Percentiles rank a stretch among this genome's conserved stretches.
These are phyloP conservation scores for Drosophila malerkotliana DNA, from an alignment of 1,140 invertebrate species.

Conservation along the genomic window DNA sequence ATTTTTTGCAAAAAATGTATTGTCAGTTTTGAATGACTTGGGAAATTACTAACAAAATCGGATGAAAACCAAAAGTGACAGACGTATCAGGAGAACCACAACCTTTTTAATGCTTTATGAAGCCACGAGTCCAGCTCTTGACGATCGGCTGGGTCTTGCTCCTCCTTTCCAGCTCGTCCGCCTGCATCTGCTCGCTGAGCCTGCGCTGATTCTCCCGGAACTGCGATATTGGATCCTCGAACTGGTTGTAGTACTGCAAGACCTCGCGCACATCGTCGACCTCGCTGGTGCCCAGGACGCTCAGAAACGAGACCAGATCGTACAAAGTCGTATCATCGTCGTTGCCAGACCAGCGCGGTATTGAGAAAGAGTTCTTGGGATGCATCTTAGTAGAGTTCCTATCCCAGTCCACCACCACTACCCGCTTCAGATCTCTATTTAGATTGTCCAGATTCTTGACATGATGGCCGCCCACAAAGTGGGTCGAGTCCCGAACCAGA, in stretches of 20 bases:
- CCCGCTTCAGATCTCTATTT: conserved; percentile 97
- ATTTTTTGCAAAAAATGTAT: background rate
- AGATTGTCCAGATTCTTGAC: conserved; percentile 97
- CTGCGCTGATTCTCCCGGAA: conserved; percentile 95
- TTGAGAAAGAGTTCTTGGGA: conserved; percentile 93
- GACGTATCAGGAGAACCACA: background rate
- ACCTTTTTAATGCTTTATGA: conserved; percentile 41
- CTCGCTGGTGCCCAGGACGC: conserved; percentile 93
- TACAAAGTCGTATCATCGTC: conserved; percentile 95
- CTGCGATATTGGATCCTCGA: conserved; percentile 95
- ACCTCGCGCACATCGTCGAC: conserved; percentile 97
- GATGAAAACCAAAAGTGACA: conserved; percentile 8
- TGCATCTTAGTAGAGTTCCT: conserved; percentile 93
- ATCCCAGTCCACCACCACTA: conserved; percentile 99
- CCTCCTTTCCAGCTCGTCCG: conserved; percentile 84
- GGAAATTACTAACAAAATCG: conserved; percentile 1
- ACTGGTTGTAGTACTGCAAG: conserved; percentile 95
- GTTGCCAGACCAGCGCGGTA: conserved; percentile 96
- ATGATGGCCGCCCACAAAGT: conserved; percentile 97
- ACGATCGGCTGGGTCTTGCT: conserved; percentile 65
- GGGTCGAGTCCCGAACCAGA: conserved; percentile 97
- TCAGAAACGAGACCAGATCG: conserved; percentile 96
- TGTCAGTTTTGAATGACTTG: background rate
- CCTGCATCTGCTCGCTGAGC: conserved; percentile 87
- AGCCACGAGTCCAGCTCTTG: conserved; percentile 72